Conservation (phyloP, 64 coral and sea anemone species). For the Pocillopora damicornis region DNA sequence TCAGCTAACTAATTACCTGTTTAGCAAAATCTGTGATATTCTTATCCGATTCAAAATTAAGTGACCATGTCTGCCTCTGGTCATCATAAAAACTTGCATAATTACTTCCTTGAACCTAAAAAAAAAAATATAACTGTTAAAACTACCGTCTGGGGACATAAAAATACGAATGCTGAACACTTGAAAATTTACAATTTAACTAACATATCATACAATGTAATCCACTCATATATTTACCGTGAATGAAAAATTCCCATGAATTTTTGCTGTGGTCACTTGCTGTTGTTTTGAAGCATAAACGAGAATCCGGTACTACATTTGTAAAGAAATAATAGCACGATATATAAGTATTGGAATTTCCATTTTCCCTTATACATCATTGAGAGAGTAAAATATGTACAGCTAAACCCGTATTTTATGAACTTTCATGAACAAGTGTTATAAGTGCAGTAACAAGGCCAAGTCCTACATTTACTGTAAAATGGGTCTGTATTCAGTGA, state of each 20-base stretch:
- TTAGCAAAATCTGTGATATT: conserved; percentile 73
- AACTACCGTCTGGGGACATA: neutral
- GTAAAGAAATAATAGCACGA: neutral
- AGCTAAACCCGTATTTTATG: too few species aligned
- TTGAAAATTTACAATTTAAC: neutral
- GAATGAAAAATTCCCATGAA: conserved; percentile 81
- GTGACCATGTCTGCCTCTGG: conserved; percentile 85
- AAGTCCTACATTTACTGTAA: too few species aligned
- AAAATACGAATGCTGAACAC: neutral
- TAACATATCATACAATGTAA: too few species aligned
- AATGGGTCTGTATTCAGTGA: too few species aligned
- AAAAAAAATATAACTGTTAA: neutral
- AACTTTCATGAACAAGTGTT: too few species aligned
- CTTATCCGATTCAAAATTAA: conserved; percentile 85
- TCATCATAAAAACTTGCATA: conserved; percentile 99
- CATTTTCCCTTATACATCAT: neutral
- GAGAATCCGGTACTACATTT: conserved; percentile 80
- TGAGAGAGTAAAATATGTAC: too few species aligned
- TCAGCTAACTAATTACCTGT: conserved; percentile 52
- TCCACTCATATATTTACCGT: conserved; percentile 49
- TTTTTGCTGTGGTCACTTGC: conserved; percentile 82
- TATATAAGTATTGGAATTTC: neutral
- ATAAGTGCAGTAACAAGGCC: too few species aligned
- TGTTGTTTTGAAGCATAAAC: conserved; percentile 94
- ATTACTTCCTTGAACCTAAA: conserved; percentile 93